Evolutionary conservation across 2,888 invertebrate species (phyloP), one percentile per base, ranked within the genome.

Genomic region (Steromphala cineraria): DNA sequence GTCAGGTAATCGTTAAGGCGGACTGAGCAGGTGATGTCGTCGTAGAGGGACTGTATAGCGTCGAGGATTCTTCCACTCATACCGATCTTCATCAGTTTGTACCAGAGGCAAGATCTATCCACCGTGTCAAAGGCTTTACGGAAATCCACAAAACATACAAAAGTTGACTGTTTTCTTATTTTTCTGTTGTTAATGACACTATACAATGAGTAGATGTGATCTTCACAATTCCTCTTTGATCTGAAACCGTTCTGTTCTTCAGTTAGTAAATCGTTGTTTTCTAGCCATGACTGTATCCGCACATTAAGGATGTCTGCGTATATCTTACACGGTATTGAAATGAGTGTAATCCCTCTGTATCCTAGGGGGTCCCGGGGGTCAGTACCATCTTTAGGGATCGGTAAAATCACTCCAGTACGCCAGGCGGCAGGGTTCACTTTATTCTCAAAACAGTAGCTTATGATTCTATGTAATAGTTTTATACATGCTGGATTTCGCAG

Each of bases 381-480:
- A 4, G 28, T 28, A 0, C 53, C 67, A 15, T 24, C 31, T 74
- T 81, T 81, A 0, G 15, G 40, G 19, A 82, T 82, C 1, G 77
- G 79, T 53, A 55, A 67, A 31, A 82, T 79, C 17, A 79, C 71
- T 5, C 76, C 71, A 1, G 15, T 75, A 4, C 19, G 53, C 79
- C 75, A 82, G 21, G 76, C 31, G 13, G n/a, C 36, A 21, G 80
- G 80, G 2, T 77, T 55, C 21, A 46, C 40, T 17, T 19, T 74
- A 2, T 31, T 5, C 10, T 67, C 21, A 67, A 79, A 81, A 75
- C 81, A 81, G 7, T 56, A 56, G 13, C 53, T 75, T 13, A n/a
- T 28, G 5, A 79, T 46, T 5, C 2, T n/a, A 46, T 28, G 24
- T 3, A 79, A n/a, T 2, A 71, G 4, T n/a, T 75, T 52, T 13